Conservation (phyloP, 2,888 invertebrate species). For the Netelia fuscicornis region DNA sequence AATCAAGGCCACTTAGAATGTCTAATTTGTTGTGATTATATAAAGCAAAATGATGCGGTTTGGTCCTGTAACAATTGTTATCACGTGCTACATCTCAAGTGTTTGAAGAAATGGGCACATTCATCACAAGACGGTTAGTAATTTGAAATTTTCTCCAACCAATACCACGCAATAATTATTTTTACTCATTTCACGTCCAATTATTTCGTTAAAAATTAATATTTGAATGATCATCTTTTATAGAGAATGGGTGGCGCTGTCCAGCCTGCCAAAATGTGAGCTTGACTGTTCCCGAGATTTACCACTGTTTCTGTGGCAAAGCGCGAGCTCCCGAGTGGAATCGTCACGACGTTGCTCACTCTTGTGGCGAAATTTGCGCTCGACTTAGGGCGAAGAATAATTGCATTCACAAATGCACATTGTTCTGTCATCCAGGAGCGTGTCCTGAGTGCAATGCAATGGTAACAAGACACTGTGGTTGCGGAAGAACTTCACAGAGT, state of each 20-base stretch:
- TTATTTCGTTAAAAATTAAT: too few relatives aligned
- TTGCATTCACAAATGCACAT: conserved; percentile 80
- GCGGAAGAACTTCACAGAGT: conserved; percentile 89
- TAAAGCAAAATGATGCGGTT: conserved; percentile 92
- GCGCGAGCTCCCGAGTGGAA: conserved; percentile 90
- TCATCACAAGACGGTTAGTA: conserved; percentile 89
- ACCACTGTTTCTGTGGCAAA: conserved; percentile 96
- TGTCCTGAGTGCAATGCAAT: conserved; percentile 95
- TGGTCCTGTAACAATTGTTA: conserved; percentile 97
- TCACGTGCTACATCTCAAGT: conserved; percentile 96
- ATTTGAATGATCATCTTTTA: conserved; percentile 26
- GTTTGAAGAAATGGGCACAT: conserved; percentile 96
- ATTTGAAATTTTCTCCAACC: conserved; percentile 38
- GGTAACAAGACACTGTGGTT: conserved; percentile 91
- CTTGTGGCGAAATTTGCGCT: conserved; percentile 95
- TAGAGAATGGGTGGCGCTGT: conserved; percentile 95
- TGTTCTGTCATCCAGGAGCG: conserved; percentile 95
- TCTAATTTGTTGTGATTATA: conserved; percentile 96
- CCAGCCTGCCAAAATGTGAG: conserved; percentile 97
- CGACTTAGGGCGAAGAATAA: conserved; percentile 85
- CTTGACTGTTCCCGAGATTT: conserved; percentile 90
- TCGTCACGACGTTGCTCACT: conserved; percentile 93
- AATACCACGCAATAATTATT: not conserved
- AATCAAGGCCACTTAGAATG: conserved; percentile 94
- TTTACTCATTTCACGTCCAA: not conserved